A percentile compares a stretch with the other conserved stretches of the same genome.
These are phyloP conservation scores for Temnothorax longispinosus DNA, from an alignment of 1,140 invertebrate genomes.

Conservation along the genomic window DNA sequence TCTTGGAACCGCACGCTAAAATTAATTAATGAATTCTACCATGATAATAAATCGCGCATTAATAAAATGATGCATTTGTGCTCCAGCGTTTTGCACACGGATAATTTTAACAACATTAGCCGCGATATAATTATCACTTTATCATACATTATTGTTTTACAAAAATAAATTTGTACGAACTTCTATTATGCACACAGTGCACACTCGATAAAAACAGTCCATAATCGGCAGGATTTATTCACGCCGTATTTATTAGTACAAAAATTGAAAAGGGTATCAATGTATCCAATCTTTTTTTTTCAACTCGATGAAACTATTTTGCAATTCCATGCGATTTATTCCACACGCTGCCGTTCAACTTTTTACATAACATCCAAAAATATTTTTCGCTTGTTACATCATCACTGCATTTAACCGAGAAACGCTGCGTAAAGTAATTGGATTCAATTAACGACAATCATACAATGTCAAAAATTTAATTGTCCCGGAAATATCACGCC, in stretches of 20 bases:
- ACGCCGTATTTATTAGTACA: background rate
- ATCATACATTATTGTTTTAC: constrained; percentile 21
- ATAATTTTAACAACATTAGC: constrained; percentile 56
- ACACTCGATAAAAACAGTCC: constrained; percentile 28
- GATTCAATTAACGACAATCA: constrained; percentile 39
- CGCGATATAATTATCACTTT: constrained; percentile 53
- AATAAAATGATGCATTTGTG: constrained; percentile 49
- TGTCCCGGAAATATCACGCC: background rate
- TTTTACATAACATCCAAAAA: background rate
- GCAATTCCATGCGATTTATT: background rate
- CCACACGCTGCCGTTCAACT: background rate
- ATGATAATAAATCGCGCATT: constrained; percentile 52
- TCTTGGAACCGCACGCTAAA: constrained; percentile 36
- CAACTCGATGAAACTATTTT: background rate
- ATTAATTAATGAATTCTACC: constrained; percentile 60
- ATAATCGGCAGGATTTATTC: constrained; percentile 21
- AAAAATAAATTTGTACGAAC: constrained; percentile 23
- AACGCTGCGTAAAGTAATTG: background rate
- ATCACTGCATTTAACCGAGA: background rate
- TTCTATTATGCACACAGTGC: constrained; percentile 15
- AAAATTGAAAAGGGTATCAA: constrained; percentile 22
- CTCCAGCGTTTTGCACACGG: constrained; percentile 15
- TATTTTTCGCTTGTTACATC: constrained; percentile 18
- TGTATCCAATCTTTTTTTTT: background rate
- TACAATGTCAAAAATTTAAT: constrained; percentile 20